These are phyloP conservation scores for Eudasyphora cyanicolor DNA, from an alignment of 2,888 invertebrate genomes.

Conservation along the genomic window DNA sequence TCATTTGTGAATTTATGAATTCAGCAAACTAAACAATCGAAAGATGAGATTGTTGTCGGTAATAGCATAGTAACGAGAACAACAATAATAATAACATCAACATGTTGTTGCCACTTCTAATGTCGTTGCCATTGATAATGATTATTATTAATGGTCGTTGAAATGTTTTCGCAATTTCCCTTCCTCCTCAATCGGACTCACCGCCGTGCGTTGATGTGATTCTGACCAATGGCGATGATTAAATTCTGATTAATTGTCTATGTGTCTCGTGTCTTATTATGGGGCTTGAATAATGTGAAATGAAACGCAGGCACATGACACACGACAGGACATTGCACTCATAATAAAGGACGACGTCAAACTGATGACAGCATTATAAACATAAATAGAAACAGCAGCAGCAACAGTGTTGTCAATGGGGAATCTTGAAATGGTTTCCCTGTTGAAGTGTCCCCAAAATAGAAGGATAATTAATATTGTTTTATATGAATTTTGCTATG, in stretches of 20 bases:
- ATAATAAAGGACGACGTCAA: neutral
- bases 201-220: neutral
- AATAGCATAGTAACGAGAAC: neutral
- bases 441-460: too few relatives aligned
- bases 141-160: slow-evolving; percentile 51
- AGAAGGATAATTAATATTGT: too few relatives aligned
- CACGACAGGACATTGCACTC: neutral
- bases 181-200: neutral
- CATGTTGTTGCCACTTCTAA: slow-evolving; percentile 16
- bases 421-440: neutral
- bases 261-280: slow-evolving; percentile 49
- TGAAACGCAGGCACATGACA: too few relatives aligned
- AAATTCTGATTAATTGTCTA: slow-evolving; percentile 57
- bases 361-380: too few relatives aligned
- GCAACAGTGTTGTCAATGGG: neutral
- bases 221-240: slow-evolving; percentile 38
- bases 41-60: neutral
- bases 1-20: neutral
- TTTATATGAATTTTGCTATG: too few relatives aligned
- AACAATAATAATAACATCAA: neutral
- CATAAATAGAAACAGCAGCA: too few relatives aligned
- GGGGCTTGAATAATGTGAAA: slow-evolving; percentile 1
- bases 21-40: neutral
- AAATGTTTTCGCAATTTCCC: slow-evolving; percentile 27
- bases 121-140: slow-evolving; percentile 20